phyloP scores from a whole-genome alignment of 2,888 invertebrate genomes.

The Philhelius pedissequus region DNA sequence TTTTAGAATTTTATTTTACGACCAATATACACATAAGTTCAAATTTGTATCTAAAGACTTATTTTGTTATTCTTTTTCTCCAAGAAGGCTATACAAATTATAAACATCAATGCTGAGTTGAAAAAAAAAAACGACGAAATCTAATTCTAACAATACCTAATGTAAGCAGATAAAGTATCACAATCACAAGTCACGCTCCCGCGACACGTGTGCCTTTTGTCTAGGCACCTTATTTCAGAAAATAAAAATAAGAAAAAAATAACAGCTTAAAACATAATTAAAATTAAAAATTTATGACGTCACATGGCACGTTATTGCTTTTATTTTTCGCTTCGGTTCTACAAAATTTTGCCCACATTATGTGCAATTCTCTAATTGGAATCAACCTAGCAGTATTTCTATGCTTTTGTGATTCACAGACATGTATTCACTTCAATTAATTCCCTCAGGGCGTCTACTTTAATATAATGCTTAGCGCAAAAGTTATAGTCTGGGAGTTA shows the following conservation, averaged over 20 bases:
- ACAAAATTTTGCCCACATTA: conserved; percentile 11
- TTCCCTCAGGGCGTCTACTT: not conserved
- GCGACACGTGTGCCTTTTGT: conserved; percentile 15
- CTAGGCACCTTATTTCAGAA: not conserved
- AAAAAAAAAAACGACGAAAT: not conserved
- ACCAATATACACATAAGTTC: too few relatives aligned
- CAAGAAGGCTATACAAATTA: too few relatives aligned
- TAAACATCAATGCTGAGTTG: too few relatives aligned
- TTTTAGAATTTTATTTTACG: too few relatives aligned
- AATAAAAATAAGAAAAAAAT: not conserved
- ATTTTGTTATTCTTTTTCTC: too few relatives aligned
- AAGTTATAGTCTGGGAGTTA: not conserved
- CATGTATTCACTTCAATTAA: conserved; percentile 7
- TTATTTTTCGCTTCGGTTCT: not conserved
- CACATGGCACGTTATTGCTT: conserved; percentile 7
- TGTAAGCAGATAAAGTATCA: not conserved
- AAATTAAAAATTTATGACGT: conserved; percentile 58
- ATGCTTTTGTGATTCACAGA: not conserved
- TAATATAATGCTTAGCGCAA: not conserved
- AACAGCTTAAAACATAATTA: conserved; percentile 36
- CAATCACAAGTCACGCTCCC: conserved; percentile 4
- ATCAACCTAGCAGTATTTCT: conserved; percentile 22
- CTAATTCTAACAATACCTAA: not conserved
- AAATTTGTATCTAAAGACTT: too few relatives aligned
- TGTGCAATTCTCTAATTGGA: conserved; percentile 49